Evolutionary conservation across 2,797 vertebrate species (phyloP).

Genomic region (Philypnodon macrostomus): DNA sequence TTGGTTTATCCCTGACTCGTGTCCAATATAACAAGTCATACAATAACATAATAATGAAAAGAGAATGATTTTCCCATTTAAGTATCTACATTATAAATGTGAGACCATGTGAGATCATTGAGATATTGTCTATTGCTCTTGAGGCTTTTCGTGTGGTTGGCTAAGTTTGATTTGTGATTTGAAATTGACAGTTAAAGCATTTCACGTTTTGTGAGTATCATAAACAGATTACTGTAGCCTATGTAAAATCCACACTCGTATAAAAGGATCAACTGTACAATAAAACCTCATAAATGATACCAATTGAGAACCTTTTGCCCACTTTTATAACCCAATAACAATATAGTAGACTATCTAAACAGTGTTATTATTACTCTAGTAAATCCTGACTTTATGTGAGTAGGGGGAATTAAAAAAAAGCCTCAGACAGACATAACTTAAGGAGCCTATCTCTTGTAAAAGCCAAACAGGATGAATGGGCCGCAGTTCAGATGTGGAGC

Average conservation of each 20-base stretch:
- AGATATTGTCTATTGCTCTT: too few species aligned
- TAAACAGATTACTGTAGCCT: background rate
- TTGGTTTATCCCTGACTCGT: too few species aligned
- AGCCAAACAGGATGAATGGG: constrained; percentile 27
- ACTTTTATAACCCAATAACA: constrained; percentile 5
- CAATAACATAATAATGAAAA: too few species aligned
- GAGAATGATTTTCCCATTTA: too few species aligned
- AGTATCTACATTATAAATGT: too few species aligned
- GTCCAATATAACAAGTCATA: too few species aligned
- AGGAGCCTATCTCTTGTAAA: constrained; percentile 50
- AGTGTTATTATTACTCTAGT: constrained; percentile 15
- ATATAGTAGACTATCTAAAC: constrained; percentile 12
- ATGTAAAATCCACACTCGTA: constrained; percentile 4
- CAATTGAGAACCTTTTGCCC: constrained; percentile 1
- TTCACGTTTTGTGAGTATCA: too few species aligned
- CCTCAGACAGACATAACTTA: constrained; percentile 27
- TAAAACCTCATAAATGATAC: constrained; percentile 1
- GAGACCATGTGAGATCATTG: too few species aligned
- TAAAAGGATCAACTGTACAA: background rate
- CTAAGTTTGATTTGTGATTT: too few species aligned
- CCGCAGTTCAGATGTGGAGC: constrained; percentile 33
- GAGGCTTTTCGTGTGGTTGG: too few species aligned
- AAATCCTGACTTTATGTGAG: constrained; percentile 9
- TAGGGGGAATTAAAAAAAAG: constrained; percentile 28
- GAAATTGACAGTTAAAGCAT: too few species aligned